Evolutionary conservation across 2,113 vertebrate genomes (phyloP).

Genomic region (Fulmarus glacialis): DNA sequence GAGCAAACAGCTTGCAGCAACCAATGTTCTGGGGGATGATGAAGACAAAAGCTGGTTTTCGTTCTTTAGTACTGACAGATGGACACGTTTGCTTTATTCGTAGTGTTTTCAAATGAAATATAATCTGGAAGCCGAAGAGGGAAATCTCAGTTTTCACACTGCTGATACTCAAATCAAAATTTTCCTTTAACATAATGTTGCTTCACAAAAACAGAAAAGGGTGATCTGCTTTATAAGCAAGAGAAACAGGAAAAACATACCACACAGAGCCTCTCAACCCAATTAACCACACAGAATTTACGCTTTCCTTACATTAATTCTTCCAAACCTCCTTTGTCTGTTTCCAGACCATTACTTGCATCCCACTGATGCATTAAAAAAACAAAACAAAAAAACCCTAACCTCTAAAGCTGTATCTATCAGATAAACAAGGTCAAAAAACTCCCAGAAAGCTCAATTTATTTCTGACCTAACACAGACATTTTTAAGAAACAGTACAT

Average conservation of each 20-base stretch:
- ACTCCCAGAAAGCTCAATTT: neutral
- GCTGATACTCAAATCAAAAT: neutral
- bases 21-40: accelerated
- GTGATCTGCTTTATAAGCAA: neutral
- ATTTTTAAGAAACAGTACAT: neutral
- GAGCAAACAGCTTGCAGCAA: neutral
- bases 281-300: neutral
- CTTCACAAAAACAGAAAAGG: neutral
- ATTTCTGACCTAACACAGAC: neutral
- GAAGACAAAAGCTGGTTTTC: neutral
- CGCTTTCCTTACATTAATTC: accelerated
- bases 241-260: neutral
- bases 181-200: neutral
- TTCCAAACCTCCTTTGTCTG: neutral
- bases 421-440: neutral
- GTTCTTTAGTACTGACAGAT: neutral
- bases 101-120: neutral
- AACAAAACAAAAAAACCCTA: neutral
- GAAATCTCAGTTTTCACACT: neutral
- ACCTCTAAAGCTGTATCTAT: neutral
- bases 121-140: neutral
- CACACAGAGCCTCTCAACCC: neutral
- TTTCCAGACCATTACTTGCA: neutral
- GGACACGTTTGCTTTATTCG: neutral
- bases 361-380: neutral